Evolutionary conservation across 1,140 invertebrate species (phyloP).

Genomic region (Scylla paramamosain): DNA sequence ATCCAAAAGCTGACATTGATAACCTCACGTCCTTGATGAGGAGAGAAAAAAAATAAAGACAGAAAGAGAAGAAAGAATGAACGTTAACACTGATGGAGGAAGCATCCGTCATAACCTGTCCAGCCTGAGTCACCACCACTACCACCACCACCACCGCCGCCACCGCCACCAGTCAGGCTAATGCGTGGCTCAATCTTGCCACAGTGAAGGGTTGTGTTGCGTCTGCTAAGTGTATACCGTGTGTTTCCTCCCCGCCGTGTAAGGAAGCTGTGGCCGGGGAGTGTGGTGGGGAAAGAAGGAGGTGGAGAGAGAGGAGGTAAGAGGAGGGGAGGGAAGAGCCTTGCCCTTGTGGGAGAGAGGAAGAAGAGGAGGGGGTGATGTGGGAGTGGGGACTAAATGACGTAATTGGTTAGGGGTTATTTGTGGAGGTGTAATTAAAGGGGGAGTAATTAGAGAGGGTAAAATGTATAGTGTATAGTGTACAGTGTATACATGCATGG

Average conservation of each 20-base stretch:
- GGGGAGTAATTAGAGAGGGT: neutral
- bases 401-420: conserved; percentile 13
- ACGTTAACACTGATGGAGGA: neutral
- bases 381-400: neutral
- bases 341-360: neutral
- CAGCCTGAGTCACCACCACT: neutral
- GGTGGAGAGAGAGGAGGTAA: neutral
- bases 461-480: neutral
- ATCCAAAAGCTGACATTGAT: neutral
- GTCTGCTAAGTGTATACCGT: neutral
- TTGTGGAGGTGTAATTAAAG: conserved; percentile 14
- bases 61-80: neutral
- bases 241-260: neutral
- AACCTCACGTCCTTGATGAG: neutral
- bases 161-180: neutral
- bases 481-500: neutral
- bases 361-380: conserved; percentile 8
- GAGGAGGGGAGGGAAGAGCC: neutral
- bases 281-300: neutral
- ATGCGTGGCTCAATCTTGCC: neutral
- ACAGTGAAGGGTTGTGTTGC: neutral
- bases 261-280: neutral
- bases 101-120: neutral
- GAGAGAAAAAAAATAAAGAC: neutral
- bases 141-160: neutral